A percentile compares a stretch with the other conserved stretches of the same genome.
phyloP scores from a whole-genome alignment of 1,140 invertebrate species.

The Solen grandis region DNA sequence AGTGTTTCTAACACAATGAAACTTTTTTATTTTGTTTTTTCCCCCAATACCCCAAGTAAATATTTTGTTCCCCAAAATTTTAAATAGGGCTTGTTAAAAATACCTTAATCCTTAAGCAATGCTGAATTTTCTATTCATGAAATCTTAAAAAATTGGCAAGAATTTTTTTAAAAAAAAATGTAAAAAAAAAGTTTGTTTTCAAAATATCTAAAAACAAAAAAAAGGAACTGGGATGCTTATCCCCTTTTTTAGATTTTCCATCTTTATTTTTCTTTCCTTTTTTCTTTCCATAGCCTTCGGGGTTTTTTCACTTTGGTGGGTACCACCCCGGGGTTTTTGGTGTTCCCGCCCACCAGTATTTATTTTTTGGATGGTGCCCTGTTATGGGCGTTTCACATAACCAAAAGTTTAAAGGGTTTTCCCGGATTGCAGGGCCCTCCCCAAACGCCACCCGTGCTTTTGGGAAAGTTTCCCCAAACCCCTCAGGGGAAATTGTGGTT shows the following conservation, averaged over 20 bases:
- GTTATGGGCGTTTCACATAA: constrained; percentile 84
- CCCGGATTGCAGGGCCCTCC: constrained; percentile 91
- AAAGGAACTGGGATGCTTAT: background rate
- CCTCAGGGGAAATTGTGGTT: constrained; percentile 95
- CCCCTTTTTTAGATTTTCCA: constrained; percentile 1
- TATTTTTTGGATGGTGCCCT: constrained; percentile 91
- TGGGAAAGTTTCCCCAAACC: constrained; percentile 90
- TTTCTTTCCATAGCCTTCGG: constrained; percentile 83
- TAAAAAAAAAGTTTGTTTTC: background rate
- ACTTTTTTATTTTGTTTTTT: too few relatives aligned
- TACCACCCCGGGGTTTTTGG: constrained; percentile 90
- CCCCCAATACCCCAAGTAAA: too few relatives aligned
- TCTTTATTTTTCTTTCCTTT: constrained; percentile 69
- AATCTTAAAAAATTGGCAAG: too few relatives aligned
- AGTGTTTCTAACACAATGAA: too few relatives aligned
- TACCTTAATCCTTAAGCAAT: too few relatives aligned
- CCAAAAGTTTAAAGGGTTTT: constrained; percentile 95
- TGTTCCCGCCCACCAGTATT: constrained; percentile 96
- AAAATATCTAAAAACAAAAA: background rate
- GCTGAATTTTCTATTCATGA: too few relatives aligned
- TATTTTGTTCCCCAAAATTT: too few relatives aligned
- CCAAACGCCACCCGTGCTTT: constrained; percentile 97
- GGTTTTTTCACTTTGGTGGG: constrained; percentile 91
- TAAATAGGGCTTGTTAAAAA: too few relatives aligned
- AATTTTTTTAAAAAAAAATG: too few relatives aligned